These are phyloP conservation scores for Orussus abietinus DNA, from an alignment of 1,140 invertebrate genomes.

Conservation along the genomic window DNA sequence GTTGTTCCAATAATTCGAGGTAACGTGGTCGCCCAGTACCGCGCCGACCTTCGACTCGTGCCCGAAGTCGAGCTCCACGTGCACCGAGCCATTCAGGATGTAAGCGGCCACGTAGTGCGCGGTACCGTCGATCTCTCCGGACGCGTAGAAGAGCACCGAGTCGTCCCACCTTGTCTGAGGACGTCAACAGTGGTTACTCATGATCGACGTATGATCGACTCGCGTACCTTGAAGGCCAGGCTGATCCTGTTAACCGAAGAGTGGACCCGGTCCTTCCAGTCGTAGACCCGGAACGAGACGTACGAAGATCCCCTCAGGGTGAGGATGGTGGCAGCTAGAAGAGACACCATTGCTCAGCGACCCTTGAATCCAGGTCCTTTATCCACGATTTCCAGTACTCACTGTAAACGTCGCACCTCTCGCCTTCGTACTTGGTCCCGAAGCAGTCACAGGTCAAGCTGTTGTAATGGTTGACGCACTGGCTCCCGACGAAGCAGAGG, in stretches of 20 bases:
- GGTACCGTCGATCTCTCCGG: conserved; percentile 73
- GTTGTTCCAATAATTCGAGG: conserved; percentile 82
- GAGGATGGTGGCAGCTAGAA: conserved; percentile 77
- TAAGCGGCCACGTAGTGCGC: conserved; percentile 81
- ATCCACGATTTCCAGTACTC: conserved; percentile 52
- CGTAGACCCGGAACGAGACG: conserved; percentile 87
- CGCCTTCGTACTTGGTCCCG: conserved; percentile 84
- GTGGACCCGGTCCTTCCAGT: conserved; percentile 87
- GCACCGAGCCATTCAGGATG: conserved; percentile 71
- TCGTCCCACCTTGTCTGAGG: conserved; percentile 76
- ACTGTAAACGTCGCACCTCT: conserved; percentile 87
- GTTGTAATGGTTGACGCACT: conserved; percentile 86
- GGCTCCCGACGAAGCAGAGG: conserved; percentile 76
- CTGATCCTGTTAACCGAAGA: conserved; percentile 82
- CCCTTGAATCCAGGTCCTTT: too few species aligned
- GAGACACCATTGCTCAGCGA: too few species aligned
- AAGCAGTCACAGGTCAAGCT: conserved; percentile 86
- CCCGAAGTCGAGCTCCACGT: conserved; percentile 81
- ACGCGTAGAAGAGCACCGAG: conserved; percentile 82
- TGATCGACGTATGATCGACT: conserved; percentile 9
- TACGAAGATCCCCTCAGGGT: conserved; percentile 88
- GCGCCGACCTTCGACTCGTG: conserved; percentile 65
- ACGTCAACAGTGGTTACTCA: too few species aligned
- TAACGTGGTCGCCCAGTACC: conserved; percentile 65
- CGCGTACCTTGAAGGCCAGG: conserved; percentile 76